Evolutionary conservation across 1,140 invertebrate species (phyloP).

Genomic region (Bombus picipes): DNA sequence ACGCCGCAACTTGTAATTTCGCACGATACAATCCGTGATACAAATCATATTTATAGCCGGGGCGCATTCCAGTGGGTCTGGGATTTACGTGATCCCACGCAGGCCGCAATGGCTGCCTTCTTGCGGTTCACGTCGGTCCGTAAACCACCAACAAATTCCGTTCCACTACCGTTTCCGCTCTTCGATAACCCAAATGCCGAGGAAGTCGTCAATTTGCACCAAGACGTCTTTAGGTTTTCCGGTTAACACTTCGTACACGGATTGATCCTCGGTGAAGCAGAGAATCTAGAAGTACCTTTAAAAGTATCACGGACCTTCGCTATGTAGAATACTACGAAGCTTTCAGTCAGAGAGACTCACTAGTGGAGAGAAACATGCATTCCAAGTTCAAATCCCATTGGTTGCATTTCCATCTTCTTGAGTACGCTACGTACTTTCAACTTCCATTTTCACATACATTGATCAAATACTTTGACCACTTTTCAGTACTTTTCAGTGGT

Average conservation of each 20-base stretch:
- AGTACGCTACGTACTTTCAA: not conserved
- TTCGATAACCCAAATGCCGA: not conserved
- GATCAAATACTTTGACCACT: too few species aligned
- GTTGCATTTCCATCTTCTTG: not conserved
- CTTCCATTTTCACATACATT: too few species aligned
- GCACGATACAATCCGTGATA: slow-evolving; percentile 34
- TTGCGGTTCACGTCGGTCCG: not conserved
- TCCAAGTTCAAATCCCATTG: not conserved
- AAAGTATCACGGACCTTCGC: not conserved
- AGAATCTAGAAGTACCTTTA: not conserved
- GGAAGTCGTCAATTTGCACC: slow-evolving; percentile 4
- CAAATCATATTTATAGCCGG: slow-evolving; percentile 47
- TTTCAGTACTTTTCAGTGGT: too few species aligned
- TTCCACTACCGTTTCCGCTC: slow-evolving; percentile 2
- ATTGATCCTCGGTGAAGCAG: not conserved
- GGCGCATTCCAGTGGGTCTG: not conserved
- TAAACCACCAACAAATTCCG: slow-evolving; percentile 36
- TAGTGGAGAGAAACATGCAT: not conserved
- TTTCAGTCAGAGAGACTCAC: not conserved
- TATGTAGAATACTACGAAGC: not conserved
- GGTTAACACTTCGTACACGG: not conserved
- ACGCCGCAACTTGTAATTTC: slow-evolving; percentile 44
- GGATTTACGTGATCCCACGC: slow-evolving; percentile 2
- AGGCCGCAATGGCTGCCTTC: slow-evolving; percentile 1
- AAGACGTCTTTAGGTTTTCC: slow-evolving; percentile 4